Conservation (phyloP, 2,113 vertebrate species). For the Ictalurus punctatus region DNA sequence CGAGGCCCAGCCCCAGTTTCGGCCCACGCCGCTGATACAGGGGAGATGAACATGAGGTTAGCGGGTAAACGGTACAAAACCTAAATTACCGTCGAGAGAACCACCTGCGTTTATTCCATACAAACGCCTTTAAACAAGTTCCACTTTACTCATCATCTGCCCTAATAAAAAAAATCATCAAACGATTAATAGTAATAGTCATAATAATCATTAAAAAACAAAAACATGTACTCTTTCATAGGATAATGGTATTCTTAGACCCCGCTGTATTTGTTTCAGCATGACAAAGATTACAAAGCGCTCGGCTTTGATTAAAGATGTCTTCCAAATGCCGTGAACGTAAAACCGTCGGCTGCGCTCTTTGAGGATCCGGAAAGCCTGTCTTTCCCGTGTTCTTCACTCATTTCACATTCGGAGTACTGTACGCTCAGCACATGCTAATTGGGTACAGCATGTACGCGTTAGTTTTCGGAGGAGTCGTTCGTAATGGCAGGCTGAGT, state of each 20-base stretch:
- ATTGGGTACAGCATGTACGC: neutral
- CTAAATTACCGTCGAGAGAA: neutral
- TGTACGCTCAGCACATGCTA: neutral
- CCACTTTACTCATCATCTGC: neutral
- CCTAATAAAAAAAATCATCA: no score
- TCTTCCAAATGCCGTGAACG: no score
- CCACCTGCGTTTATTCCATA: neutral
- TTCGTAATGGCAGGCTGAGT: neutral
- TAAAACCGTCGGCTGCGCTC: neutral
- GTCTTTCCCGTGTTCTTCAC: neutral
- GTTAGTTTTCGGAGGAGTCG: neutral
- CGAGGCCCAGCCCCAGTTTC: conserved; percentile 99
- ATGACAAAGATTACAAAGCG: neutral
- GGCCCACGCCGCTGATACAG: conserved; percentile 84
- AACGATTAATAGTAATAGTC: neutral
- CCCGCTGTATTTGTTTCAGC: neutral
- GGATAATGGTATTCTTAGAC: neutral
- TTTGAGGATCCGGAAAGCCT: neutral
- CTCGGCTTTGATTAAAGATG: neutral
- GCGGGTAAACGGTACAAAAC: neutral
- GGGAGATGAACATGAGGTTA: neutral
- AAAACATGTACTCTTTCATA: neutral
- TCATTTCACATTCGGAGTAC: conserved; percentile 29
- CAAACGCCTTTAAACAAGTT: neutral
- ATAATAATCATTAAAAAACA: neutral